Percentiles rank a stretch among this genome's conserved stretches.
Conservation (phyloP, 2,797 vertebrate species). For the Rhabdophis nuchalis region DNA sequence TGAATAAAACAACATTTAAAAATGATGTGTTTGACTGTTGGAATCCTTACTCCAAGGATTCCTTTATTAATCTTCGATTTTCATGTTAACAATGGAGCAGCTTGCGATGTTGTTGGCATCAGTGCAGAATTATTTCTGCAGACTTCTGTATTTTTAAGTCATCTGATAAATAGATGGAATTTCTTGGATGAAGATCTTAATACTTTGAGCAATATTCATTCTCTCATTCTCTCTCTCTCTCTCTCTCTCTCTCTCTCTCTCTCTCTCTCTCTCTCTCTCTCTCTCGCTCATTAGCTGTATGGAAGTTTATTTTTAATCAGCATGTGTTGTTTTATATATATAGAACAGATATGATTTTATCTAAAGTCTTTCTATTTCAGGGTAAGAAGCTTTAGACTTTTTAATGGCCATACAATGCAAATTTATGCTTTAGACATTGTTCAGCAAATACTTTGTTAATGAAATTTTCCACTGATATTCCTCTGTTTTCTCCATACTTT, state of each 20-base stretch:
- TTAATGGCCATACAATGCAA: background rate
- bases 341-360: background rate
- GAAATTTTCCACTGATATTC: background rate
- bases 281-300: background rate
- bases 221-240: too few species aligned
- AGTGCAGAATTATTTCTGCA: background rate
- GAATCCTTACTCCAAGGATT: background rate
- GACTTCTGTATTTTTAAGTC: background rate
- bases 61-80: background rate
- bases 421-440: background rate
- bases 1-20: background rate
- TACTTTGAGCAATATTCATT: background rate
- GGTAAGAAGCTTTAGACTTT: background rate
- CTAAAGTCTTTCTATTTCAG: background rate
- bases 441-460: background rate
- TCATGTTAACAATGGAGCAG: background rate
- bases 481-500: background rate
- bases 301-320: background rate
- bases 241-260: too few species aligned
- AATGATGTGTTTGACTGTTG: background rate
- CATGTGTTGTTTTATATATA: background rate
- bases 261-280: too few species aligned
- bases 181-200: slow-evolving; percentile 1
- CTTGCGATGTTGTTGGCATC: background rate
- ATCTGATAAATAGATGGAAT: background rate